Conservation (phyloP, 2,113 vertebrate genomes). For the Telmatochromis sp. region DNA sequence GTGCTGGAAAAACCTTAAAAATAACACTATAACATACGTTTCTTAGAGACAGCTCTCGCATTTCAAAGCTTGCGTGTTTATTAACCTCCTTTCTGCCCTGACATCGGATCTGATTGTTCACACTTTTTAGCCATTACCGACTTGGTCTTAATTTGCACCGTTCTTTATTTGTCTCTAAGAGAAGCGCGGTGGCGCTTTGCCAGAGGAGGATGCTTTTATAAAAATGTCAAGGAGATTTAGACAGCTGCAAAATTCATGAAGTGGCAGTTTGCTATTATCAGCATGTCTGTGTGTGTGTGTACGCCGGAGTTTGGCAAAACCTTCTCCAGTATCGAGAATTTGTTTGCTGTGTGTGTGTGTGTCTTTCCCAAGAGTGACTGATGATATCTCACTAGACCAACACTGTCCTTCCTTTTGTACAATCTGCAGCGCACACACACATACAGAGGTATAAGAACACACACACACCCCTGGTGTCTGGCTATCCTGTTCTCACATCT, state of each 20-base stretch:
- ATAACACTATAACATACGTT: not conserved
- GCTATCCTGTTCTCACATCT: constrained; percentile 42
- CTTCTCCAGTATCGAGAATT: not conserved
- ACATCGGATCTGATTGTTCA: not conserved
- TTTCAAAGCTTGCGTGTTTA: not conserved
- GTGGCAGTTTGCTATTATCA: constrained; percentile 32
- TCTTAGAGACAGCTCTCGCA: not conserved
- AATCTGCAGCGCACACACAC: not conserved
- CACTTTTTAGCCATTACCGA: not conserved
- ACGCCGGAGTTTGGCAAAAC: constrained; percentile 4
- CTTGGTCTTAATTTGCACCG: not conserved
- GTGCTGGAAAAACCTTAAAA: not conserved
- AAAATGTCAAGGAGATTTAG: constrained; percentile 52
- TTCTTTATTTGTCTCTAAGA: not conserved
- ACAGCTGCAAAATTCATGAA: constrained; percentile 44
- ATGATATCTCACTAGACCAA: constrained; percentile 29
- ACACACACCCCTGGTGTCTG: constrained; percentile 20
- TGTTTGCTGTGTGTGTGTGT: not conserved
- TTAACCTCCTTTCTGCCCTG: not conserved
- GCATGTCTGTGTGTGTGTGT: not conserved
- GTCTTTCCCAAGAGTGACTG: not conserved
- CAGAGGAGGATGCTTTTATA: not conserved
- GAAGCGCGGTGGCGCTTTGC: not conserved
- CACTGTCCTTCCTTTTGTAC: constrained; percentile 2
- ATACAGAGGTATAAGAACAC: not conserved